Conservation (phyloP, 2,888 invertebrate genomes). For the Poecilus cupreus region DNA sequence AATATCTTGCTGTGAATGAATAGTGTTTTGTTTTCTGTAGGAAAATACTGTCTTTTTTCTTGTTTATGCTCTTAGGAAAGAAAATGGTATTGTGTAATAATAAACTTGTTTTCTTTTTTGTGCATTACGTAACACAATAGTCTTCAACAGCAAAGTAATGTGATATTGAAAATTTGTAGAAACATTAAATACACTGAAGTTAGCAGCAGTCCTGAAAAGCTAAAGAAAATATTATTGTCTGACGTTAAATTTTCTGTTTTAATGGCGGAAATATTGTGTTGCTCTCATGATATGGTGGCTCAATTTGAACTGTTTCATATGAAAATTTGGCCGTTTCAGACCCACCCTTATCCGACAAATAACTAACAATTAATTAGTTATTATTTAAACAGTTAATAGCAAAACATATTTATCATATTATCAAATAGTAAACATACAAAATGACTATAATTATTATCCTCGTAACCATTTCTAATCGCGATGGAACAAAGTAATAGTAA, state of each 20-base stretch:
- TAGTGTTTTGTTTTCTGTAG: neutral
- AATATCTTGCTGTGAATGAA: conserved; percentile 14
- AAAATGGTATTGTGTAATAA: neutral
- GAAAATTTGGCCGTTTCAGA: too few species aligned
- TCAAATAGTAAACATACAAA: neutral
- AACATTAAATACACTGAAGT: neutral
- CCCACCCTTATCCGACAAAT: too few species aligned
- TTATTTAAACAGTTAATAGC: neutral
- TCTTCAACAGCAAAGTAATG: neutral
- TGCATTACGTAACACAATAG: neutral
- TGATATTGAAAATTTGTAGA: conserved; percentile 26
- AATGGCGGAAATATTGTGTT: too few species aligned
- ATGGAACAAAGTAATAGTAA: neutral
- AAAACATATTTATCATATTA: neutral
- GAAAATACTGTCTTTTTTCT: neutral
- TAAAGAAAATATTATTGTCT: too few species aligned
- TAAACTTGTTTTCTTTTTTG: neutral
- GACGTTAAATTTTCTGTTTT: too few species aligned
- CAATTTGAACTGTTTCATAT: too few species aligned
- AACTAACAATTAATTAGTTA: neutral
- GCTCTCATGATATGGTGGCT: too few species aligned
- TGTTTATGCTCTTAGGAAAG: neutral
- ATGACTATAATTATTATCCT: neutral
- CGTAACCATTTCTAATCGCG: neutral
- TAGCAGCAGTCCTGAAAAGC: too few species aligned